A percentile compares a stretch with the other conserved stretches of the same genome.
phyloP scores from a whole-genome alignment of 2,888 invertebrate species.

The Noctua janthe region DNA sequence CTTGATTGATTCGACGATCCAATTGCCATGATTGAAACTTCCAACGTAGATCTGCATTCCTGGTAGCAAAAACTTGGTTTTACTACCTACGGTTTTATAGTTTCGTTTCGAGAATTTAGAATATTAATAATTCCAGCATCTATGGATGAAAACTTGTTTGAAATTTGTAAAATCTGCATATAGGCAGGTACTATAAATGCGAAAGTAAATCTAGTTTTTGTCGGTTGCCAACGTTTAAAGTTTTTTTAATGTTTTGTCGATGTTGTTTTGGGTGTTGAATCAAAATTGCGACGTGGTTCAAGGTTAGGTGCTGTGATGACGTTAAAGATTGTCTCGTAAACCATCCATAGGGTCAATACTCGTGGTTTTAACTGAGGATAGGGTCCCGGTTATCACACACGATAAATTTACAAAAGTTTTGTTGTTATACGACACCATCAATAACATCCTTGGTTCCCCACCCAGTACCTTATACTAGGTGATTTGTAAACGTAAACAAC shows the following conservation, averaged over 20 bases:
- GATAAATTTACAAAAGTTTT: background rate
- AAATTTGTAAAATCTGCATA: conserved; percentile 2
- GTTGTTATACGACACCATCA: background rate
- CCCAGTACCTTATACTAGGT: too few relatives aligned
- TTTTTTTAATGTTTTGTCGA: conserved; percentile 14
- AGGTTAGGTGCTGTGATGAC: background rate
- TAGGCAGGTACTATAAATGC: background rate
- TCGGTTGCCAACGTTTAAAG: background rate
- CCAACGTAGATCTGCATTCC: conserved; percentile 38
- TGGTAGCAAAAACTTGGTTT: conserved; percentile 16
- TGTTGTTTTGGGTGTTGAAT: conserved; percentile 18
- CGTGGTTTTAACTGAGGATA: background rate
- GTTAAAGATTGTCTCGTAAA: background rate
- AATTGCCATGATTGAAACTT: conserved; percentile 62
- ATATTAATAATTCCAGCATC: background rate
- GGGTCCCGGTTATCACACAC: background rate
- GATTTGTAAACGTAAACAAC: background rate
- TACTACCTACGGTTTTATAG: background rate
- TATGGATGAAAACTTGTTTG: background rate
- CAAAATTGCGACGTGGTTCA: conserved; percentile 10
- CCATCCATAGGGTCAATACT: background rate
- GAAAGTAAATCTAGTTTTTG: conserved; percentile 9
- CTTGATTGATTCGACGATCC: conserved; percentile 61
- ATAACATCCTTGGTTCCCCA: background rate
- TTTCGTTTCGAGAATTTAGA: background rate